Percentiles rank a stretch among this genome's conserved stretches.
Conservation (phyloP, 2,888 invertebrate species). For the Drosophila mercatorum region DNA sequence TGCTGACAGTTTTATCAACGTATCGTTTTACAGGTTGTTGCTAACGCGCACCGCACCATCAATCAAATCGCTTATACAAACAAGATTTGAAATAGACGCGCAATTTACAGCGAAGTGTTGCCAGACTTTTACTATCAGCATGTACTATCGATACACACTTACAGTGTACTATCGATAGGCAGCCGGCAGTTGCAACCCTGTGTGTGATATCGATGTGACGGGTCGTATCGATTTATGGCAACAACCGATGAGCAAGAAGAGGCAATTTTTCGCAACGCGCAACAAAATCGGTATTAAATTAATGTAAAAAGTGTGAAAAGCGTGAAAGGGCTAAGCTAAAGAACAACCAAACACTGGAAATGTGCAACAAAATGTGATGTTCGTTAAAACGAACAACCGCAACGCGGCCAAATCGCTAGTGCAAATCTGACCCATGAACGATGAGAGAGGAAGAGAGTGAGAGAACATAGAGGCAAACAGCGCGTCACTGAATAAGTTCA, state of each 20-base stretch:
- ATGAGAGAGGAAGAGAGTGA: slow-evolving; percentile 41
- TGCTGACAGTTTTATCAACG: not conserved
- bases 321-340: slow-evolving; percentile 27
- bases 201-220: slow-evolving; percentile 13
- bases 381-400: slow-evolving; percentile 47
- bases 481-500: slow-evolving; percentile 68
- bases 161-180: slow-evolving; percentile 2
- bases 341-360: slow-evolving; percentile 33
- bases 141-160: not conserved
- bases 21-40: not conserved
- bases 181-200: slow-evolving; percentile 17
- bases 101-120: not conserved
- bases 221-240: slow-evolving; percentile 41
- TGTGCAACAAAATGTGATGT: slow-evolving; percentile 66
- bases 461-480: slow-evolving; percentile 54
- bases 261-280: slow-evolving; percentile 75
- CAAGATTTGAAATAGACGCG: not conserved
- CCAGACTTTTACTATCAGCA: slow-evolving; percentile 19
- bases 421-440: slow-evolving; percentile 59
- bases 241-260: slow-evolving; percentile 58
- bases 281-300: slow-evolving; percentile 64
- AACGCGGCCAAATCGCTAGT: slow-evolving; percentile 55
- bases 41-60: not conserved
- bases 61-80: not conserved
- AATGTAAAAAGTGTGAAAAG: slow-evolving; percentile 56